A percentile compares a stretch with the other conserved stretches of the same genome.
Evolutionary conservation across 2,888 invertebrate genomes (phyloP).

Genomic region (Timema cristinae): DNA sequence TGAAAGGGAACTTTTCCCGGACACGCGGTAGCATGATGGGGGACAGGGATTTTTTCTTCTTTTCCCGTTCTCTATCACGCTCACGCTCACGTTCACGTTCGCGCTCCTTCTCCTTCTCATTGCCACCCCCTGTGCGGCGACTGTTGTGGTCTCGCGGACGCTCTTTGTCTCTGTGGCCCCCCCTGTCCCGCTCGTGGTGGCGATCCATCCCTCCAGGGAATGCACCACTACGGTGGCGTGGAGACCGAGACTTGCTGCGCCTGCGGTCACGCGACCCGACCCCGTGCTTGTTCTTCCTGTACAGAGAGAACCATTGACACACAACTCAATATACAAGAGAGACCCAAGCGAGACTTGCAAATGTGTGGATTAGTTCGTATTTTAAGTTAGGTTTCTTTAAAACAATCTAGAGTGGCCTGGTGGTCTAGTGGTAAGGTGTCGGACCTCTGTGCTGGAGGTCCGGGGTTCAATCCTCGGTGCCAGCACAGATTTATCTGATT

Average conservation of each 20-base stretch:
- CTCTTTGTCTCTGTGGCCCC: conserved; percentile 35
- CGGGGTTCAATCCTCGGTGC: no score
- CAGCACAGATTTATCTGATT: no score
- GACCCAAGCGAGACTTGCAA: no score
- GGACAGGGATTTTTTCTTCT: conserved; percentile 37
- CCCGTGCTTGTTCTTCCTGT: conserved; percentile 42
- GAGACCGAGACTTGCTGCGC: conserved; percentile 32
- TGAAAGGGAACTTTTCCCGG: conserved; percentile 44
- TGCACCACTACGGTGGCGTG: conserved; percentile 37
- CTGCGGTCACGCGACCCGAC: conserved; percentile 27
- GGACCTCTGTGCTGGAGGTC: no score
- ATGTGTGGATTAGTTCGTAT: no score
- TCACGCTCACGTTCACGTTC: conserved; percentile 46
- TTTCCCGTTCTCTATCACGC: conserved; percentile 43
- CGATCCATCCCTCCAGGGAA: conserved; percentile 31
- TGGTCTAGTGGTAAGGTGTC: no score
- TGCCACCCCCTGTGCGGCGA: conserved; percentile 38
- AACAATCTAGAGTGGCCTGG: no score
- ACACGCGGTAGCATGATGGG: conserved; percentile 44
- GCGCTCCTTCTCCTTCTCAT: conserved; percentile 39
- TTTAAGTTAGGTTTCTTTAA: no score
- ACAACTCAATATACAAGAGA: no score
- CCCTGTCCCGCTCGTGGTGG: conserved; percentile 42
- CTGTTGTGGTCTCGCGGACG: conserved; percentile 34
- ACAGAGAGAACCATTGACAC: not conserved